Conservation (phyloP, 2,113 vertebrate genomes). For the Osmerus eperlanus region DNA sequence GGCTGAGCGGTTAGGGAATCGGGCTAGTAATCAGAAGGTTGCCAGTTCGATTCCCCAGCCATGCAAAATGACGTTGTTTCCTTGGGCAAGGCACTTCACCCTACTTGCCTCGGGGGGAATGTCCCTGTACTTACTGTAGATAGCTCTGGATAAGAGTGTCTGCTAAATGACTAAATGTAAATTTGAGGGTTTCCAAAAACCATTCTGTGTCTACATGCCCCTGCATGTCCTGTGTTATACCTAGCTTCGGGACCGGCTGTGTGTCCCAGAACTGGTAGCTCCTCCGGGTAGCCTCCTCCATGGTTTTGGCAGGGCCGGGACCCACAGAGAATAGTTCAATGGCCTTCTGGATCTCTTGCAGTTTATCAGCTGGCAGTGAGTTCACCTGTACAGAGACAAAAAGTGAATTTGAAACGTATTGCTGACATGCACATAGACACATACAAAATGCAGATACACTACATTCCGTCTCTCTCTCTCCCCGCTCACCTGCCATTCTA, state of each 20-base stretch:
- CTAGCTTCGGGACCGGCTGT: slow-evolving; percentile 94
- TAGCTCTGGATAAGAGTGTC: too few relatives aligned
- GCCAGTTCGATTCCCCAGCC: too few relatives aligned
- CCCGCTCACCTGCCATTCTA: too few relatives aligned
- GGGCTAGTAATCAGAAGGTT: too few relatives aligned
- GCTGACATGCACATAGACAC: background rate
- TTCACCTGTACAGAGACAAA: slow-evolving; percentile 77
- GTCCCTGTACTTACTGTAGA: too few relatives aligned
- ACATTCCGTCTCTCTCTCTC: background rate
- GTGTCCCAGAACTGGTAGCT: slow-evolving; percentile 99
- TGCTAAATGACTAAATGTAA: too few relatives aligned
- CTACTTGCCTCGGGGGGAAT: too few relatives aligned
- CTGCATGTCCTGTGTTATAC: slow-evolving; percentile 60
- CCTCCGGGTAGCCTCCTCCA: slow-evolving; percentile 96
- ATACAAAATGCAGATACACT: background rate
- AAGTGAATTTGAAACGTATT: background rate
- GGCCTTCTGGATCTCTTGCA: slow-evolving; percentile 99
- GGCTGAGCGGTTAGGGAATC: too few relatives aligned
- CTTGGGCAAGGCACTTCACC: too few relatives aligned
- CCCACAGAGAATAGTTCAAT: slow-evolving; percentile 96
- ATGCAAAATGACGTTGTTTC: too few relatives aligned
- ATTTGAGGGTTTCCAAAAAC: too few relatives aligned
- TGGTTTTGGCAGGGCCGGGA: slow-evolving; percentile 95
- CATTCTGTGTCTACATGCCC: background rate
- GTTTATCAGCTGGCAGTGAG: slow-evolving; percentile 92